Base-by-base conservation (phyloP, 2,888 invertebrate genomes). In the Ctenicera cuprea region DNA sequence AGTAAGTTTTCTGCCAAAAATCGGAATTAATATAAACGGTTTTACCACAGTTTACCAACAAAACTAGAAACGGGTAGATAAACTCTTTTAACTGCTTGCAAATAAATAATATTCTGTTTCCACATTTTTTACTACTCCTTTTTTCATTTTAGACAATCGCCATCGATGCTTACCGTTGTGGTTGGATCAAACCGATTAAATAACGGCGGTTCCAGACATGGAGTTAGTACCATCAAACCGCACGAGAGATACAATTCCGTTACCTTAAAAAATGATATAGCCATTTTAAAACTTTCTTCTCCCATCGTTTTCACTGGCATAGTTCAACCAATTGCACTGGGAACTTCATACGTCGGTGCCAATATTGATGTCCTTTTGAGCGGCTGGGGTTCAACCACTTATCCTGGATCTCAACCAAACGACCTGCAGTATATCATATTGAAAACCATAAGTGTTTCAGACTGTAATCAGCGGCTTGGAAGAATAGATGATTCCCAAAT, bases 401-500 rank as follows among this genome's bases (percentile, higher is more conserved):
- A 90, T 79, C 91, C 91, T 16, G 91, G 91, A 18, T 80, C 81
- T 1, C 81, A 87, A 0, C 90, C 91, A 0, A 87, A 88, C 71
- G 86, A 88, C 7, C 86, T 92, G 4, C 91, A 91, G 78, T 88
- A 88, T 81, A 89, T 91, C 68, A 85, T 88, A 75, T 79, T 90
- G 64, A 87, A 84, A 0, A 86, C 89, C 0, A 80, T 91, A 18
- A 89, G 86, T 64, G 88, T 89, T 26, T 87, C 87, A 16, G 82
- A 85, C 7, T 91, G 91, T 79, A 87, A 87, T 75, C 75, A 83
- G 3, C 85, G 87, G 61, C 87, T 88, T 80, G 81, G 67, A 14
- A 64, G 48, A 43, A 76, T 80, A 9, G 87, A 87, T 0, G 85
- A 86, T 3, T 83, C 86, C 0, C 89, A 91, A 80, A 89, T 92